Percentiles rank a stretch among this genome's conserved stretches.
Conservation (phyloP, 1,140 invertebrate species). For the Leptopilina clavipes region DNA sequence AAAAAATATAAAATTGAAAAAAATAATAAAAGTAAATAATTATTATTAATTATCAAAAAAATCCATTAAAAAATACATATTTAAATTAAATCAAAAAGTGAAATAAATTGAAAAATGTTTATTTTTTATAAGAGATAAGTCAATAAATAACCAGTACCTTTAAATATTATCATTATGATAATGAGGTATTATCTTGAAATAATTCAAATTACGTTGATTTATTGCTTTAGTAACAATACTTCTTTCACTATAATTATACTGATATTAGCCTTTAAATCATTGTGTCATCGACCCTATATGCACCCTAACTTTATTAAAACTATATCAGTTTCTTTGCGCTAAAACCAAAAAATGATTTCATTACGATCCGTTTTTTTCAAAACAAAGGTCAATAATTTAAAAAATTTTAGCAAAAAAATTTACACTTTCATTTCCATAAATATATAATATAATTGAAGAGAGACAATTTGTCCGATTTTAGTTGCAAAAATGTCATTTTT, state of each 20-base stretch:
- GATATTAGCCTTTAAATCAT: conserved; percentile 13
- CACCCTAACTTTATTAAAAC: too few species aligned
- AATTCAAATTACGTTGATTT: background rate
- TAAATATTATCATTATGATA: background rate
- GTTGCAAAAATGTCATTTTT: too few species aligned
- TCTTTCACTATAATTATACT: background rate
- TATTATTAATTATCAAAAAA: too few species aligned
- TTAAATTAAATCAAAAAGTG: too few species aligned
- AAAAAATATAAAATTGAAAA: too few species aligned
- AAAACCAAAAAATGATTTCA: background rate
- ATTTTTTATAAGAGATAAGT: background rate
- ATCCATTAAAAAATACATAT: too few species aligned
- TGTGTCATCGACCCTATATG: conserved; percentile 2
- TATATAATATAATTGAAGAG: background rate
- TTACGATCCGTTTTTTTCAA: background rate
- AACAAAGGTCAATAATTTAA: too few species aligned
- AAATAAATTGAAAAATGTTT: background rate
- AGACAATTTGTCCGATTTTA: background rate
- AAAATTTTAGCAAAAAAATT: too few species aligned
- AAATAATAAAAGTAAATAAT: too few species aligned
- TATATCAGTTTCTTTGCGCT: too few species aligned
- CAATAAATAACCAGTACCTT: background rate
- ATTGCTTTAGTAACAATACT: background rate
- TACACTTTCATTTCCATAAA: background rate
- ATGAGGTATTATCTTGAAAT: background rate